Evolutionary conservation across 1,140 invertebrate species (phyloP).

Genomic region (Drosophila tropicalis): DNA sequence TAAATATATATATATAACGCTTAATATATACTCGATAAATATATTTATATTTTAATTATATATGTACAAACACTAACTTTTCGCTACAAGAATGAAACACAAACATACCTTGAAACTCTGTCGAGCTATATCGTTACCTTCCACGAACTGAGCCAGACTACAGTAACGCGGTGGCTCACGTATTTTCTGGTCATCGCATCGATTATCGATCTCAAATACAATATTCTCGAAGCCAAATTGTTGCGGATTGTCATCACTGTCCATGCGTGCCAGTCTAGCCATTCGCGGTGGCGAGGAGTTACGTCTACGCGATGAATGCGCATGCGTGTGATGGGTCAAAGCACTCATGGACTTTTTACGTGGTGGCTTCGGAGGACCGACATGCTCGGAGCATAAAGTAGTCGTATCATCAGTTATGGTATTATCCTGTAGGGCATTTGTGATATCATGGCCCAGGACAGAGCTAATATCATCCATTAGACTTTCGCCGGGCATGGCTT

Average conservation of each 20-base stretch:
- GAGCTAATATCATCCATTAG: slow-evolving; percentile 91
- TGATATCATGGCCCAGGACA: slow-evolving; percentile 87
- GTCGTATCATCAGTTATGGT: slow-evolving; percentile 88
- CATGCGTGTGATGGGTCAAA: slow-evolving; percentile 58
- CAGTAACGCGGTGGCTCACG: slow-evolving; percentile 86
- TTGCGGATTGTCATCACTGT: slow-evolving; percentile 84
- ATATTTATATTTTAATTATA: slow-evolving; percentile 23
- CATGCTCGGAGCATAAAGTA: slow-evolving; percentile 85
- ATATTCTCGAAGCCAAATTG: slow-evolving; percentile 88
- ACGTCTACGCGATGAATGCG: slow-evolving; percentile 75
- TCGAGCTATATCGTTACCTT: slow-evolving; percentile 91
- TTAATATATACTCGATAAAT: slow-evolving; percentile 24
- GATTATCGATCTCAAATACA: slow-evolving; percentile 86
- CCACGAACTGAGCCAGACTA: slow-evolving; percentile 90
- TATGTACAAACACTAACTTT: slow-evolving; percentile 26
- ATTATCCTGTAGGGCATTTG: slow-evolving; percentile 86
- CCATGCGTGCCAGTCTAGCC: slow-evolving; percentile 62
- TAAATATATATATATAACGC: slow-evolving; percentile 65
- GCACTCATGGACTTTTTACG: slow-evolving; percentile 69
- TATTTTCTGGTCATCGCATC: slow-evolving; percentile 84
- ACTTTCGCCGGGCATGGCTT: slow-evolving; percentile 89
- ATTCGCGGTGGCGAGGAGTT: slow-evolving; percentile 80
- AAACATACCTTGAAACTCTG: slow-evolving; percentile 87
- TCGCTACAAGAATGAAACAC: neutral
- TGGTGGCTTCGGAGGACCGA: slow-evolving; percentile 58